phyloP scores from a whole-genome alignment of 2,113 vertebrate genomes.

The Notechis scutatus region DNA sequence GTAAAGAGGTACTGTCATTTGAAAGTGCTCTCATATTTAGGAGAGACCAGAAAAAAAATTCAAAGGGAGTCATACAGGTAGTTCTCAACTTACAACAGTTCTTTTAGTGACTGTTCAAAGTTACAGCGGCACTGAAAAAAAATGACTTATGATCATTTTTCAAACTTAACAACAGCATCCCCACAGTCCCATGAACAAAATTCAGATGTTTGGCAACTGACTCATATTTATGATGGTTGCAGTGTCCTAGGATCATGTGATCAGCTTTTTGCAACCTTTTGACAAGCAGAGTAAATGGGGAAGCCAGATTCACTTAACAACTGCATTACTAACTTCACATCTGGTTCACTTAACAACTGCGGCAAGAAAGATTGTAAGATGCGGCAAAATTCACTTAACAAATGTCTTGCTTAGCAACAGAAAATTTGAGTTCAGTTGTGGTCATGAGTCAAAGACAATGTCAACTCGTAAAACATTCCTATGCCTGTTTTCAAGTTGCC shows the following conservation, averaged over 20 bases:
- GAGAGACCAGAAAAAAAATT: not conserved
- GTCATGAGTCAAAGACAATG: too few relatives aligned
- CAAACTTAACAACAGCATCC: not conserved
- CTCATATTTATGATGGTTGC: not conserved
- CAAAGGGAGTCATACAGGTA: not conserved
- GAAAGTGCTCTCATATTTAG: not conserved
- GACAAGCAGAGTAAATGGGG: not conserved
- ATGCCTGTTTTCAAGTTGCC: too few relatives aligned
- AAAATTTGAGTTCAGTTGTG: not conserved
- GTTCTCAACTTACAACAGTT: not conserved
- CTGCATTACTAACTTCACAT: not conserved
- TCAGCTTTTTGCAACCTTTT: not conserved
- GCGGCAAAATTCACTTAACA: not conserved
- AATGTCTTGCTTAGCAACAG: not conserved
- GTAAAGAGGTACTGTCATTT: not conserved
- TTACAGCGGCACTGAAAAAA: not conserved
- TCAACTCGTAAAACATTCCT: too few relatives aligned
- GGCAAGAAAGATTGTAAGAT: not conserved
- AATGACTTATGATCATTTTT: not conserved
- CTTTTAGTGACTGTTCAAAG: not conserved
- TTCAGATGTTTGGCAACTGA: not conserved
- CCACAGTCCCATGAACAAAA: not conserved
- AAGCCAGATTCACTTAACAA: not conserved
- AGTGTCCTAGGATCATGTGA: not conserved
- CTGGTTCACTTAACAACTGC: not conserved